These are phyloP conservation scores for Synergus itoensis DNA, from an alignment of 2,888 invertebrate genomes.

Conservation along the genomic window DNA sequence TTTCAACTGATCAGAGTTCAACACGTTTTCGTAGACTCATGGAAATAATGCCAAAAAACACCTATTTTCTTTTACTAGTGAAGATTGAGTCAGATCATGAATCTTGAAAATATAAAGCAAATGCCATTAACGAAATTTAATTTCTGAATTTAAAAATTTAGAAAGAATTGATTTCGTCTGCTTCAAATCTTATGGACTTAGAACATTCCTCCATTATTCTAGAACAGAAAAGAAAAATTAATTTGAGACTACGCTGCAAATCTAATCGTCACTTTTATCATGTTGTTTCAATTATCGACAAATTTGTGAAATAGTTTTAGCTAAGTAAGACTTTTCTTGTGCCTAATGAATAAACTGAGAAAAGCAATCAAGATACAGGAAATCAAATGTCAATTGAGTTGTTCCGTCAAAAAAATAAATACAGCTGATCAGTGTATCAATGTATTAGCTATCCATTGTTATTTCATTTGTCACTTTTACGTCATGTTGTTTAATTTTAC, in stretches of 20 bases:
- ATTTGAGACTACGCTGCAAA: conserved; percentile 28
- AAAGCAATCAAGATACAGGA: neutral
- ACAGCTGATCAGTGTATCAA: conserved; percentile 61
- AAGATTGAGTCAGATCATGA: neutral
- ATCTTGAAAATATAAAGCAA: neutral
- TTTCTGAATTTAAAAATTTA: neutral
- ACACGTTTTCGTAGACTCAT: neutral
- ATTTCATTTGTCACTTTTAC: conserved; percentile 74
- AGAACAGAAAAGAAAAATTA: neutral
- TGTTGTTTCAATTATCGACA: conserved; percentile 21
- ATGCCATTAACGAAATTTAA: neutral
- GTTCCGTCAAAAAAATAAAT: conserved; percentile 1
- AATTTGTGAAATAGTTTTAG: conserved; percentile 19
- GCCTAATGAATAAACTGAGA: neutral
- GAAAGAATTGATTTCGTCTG: neutral
- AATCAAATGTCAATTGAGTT: conserved; percentile 21
- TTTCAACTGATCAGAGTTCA: neutral
- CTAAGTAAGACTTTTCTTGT: conserved; percentile 3
- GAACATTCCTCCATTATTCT: conserved; percentile 3
- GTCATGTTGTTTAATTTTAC: conserved; percentile 73
- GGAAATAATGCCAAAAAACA: conserved; percentile 1
- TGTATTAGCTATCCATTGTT: conserved; percentile 70
- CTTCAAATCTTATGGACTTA: neutral
- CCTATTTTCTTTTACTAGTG: neutral
- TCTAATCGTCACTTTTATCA: conserved; percentile 15